Evolutionary conservation across 92 coral and sea anemone genomes (phyloP).

Genomic region (Palythoa grandis): DNA sequence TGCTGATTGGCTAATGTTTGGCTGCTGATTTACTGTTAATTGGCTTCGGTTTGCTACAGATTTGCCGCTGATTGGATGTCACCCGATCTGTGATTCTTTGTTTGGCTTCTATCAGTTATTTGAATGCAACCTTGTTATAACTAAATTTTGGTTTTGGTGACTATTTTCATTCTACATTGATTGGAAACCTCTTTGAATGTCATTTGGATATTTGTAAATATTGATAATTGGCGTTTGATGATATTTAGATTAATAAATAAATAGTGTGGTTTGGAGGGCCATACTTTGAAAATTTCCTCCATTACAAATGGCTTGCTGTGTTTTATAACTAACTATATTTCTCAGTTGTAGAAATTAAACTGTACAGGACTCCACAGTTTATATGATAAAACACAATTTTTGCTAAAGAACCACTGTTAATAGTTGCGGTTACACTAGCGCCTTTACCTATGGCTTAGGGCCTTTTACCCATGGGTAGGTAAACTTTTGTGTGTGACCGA

Average conservation of each 20-base stretch:
- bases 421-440: no score
- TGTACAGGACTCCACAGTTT: no score
- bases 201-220: conserved; percentile 9
- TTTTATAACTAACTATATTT: neutral
- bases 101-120: conserved; percentile 8
- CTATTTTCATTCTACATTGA: conserved; percentile 9
- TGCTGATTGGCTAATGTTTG: no score
- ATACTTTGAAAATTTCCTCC: neutral
- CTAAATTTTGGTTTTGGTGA: neutral
- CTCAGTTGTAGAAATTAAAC: neutral
- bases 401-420: neutral
- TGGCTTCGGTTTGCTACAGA: neutral
- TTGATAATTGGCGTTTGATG: neutral
- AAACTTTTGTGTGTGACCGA: no score
- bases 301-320: neutral
- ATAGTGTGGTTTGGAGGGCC: neutral
- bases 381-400: no score
- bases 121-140: neutral
- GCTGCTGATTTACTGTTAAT: neutral
- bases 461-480: no score
- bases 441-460: no score
- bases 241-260: neutral
- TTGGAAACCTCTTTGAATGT: neutral
- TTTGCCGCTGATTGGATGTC: neutral
- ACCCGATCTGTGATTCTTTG: conserved; percentile 10